Base-by-base conservation (phyloP, 2,797 vertebrate species). In the Helarctos malayanus region DNA sequence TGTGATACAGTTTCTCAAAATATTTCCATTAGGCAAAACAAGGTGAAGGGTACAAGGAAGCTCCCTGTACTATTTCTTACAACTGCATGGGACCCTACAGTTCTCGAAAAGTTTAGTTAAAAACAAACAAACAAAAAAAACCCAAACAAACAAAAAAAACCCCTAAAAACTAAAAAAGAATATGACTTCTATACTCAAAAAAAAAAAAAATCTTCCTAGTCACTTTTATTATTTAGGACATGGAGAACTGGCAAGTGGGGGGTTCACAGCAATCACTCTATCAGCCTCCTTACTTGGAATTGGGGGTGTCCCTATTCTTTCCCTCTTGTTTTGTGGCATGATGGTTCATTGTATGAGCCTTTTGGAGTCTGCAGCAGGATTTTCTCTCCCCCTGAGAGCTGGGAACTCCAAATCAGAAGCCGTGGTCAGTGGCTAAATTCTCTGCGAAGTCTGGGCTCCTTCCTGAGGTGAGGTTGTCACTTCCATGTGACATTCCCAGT, bases 401-500 rank as follows among this genome's bases (percentile, higher is more conserved):
- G 19, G 18, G 12, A 32, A 57, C 27, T 35, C 76, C 47, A 21
- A n/a, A 11, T 49, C 45, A 25, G 7, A 56, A 47, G 54, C 73
- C 54, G n/a, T 25, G 0, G 14, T 35, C 23, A 8, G 32, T 1
- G 4, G 63, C 21, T 71, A 9, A 18, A 7, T 41, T 32, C n/a
- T n/a, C 16, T 29, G 54, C 56, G 6, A 38, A 56, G 61, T 25
- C 45, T 35, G 13, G 8, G 10, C 45, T 76, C 63, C 59, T 8
- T 61, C 45, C 57, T 1, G 32, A 84, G 57, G 38, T 47, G 9
- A 45, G 35, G 56, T 4, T 41, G 54, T 18, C 49, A 32, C 21
- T 25, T 45, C 4, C 0, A 0, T 3, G 49, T 1, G 45, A 4
- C 8, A 4, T 57, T 49, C 73, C 61, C 18, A 19, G 59, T 5